Conservation (phyloP, 2,797 vertebrate species). For the Nannoperca obscura region DNA sequence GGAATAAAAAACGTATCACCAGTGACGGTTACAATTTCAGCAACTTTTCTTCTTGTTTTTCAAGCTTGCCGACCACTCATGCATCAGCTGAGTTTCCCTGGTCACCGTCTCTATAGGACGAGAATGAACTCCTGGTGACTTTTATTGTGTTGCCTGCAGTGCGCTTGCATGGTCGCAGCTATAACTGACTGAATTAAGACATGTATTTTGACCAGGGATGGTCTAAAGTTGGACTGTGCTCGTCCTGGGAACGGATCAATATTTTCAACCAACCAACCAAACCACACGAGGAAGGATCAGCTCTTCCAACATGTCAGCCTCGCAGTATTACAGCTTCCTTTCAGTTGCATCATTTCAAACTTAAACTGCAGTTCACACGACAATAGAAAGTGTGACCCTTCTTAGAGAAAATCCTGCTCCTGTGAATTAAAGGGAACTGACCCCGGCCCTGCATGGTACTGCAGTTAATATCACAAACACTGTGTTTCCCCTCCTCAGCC, state of each 20-base stretch:
- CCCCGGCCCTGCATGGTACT: constrained; percentile 63
- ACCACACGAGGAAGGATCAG: not conserved
- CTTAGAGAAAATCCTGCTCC: constrained; percentile 41
- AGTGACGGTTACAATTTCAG: not conserved
- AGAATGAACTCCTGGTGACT: constrained; percentile 48
- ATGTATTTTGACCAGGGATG: constrained; percentile 18
- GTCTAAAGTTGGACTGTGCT: constrained; percentile 14
- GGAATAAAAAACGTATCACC: not conserved
- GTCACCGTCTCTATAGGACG: constrained; percentile 42
- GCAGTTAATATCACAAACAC: constrained; percentile 63
- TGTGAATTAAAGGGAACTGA: constrained; percentile 60
- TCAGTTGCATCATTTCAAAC: not conserved
- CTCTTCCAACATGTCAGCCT: not conserved
- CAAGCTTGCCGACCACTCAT: constrained; percentile 34
- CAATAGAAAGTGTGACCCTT: constrained; percentile 24
- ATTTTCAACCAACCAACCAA: constrained; percentile 14
- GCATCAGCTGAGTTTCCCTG: constrained; percentile 44
- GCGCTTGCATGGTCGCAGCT: constrained; percentile 29
- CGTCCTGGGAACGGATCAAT: constrained; percentile 28
- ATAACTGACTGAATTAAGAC: constrained; percentile 40
- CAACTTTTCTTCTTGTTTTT: constrained; percentile 5
- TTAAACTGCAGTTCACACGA: constrained; percentile 23
- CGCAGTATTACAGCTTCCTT: not conserved
- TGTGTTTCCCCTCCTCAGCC: constrained; percentile 60
- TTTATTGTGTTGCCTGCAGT: constrained; percentile 36